Base-by-base conservation (phyloP, 2,888 invertebrate species). In the Eucera pruinosa region DNA sequence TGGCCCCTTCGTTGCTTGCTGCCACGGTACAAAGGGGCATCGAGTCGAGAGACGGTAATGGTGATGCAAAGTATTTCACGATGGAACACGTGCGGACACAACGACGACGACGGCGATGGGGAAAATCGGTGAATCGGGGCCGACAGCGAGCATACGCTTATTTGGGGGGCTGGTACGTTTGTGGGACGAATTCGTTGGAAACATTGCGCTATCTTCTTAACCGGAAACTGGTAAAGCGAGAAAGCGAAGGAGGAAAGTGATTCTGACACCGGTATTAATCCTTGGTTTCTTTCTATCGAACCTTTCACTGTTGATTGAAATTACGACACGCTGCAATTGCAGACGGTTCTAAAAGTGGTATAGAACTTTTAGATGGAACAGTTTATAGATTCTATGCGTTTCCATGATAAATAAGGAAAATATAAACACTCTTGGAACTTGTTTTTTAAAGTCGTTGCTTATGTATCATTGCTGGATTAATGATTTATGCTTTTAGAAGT, bases 51-150 rank as follows among this genome's bases (percentile, higher is more conserved):
- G 65, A 77, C 81, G 73, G 89, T 87, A 85, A 86, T 85, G 84
- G 87, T 85, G 86, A 91, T 90, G 90, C 90, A 90, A 91, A 90
- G 89, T 88, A 90, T 88, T 83, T 33, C 43, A 54, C 79, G 83
- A 87, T 86, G 88, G 87, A 90, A 89, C 91, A 91, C 91, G 91
- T 91, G 91, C 91, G 88, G 58, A 20, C 45, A 58, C 27, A 33
- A 11, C 20, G 54, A 36, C 50, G 50, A n/a, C 18, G 27, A 11
- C n/a, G 9, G 4, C 18, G 18, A 27, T 25, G 61, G 69, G 73
- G 84, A 79, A 81, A 60, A 23, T 15, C 36, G 50, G 45, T 47
- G 77, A 76, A 86, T 89, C 88, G 85, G 83, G 82, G 85, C 81
- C 85, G 89, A 87, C 89, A 86, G 86, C 83, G 80, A 89, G 84